phyloP scores from a whole-genome alignment of 2,113 vertebrate species.

The Trochalopteron elliotii region DNA sequence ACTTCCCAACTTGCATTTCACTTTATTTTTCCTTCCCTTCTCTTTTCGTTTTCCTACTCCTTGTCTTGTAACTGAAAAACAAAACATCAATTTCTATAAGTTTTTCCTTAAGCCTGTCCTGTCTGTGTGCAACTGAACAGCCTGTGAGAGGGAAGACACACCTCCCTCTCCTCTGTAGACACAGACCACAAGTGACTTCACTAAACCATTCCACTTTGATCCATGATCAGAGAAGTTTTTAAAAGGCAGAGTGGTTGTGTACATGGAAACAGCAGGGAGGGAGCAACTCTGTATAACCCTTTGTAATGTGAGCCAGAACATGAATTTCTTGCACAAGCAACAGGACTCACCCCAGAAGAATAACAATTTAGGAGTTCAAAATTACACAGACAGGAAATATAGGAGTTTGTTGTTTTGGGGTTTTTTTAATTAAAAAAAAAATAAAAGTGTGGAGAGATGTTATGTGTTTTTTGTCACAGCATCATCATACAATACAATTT shows the following conservation, averaged over 20 bases:
- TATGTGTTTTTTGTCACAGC: background rate
- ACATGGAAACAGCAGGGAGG: background rate
- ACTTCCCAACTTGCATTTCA: background rate
- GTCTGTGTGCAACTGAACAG: accelerated
- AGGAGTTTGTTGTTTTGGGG: background rate
- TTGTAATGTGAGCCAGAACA: background rate
- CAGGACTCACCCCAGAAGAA: background rate
- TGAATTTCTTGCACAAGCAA: background rate
- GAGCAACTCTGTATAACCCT: background rate
- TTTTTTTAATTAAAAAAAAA: background rate
- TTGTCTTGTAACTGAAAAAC: background rate
- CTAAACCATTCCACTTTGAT: background rate
- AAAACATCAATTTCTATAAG: background rate
- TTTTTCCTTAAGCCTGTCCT: background rate
- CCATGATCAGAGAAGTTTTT: background rate
- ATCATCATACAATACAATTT: background rate
- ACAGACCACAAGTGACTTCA: background rate
- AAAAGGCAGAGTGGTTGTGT: background rate
- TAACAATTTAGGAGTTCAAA: background rate
- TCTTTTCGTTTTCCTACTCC: background rate
- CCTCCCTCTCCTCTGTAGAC: background rate
- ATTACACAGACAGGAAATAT: background rate
- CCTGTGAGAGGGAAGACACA: background rate
- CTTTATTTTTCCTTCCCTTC: background rate
- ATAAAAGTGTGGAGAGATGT: accelerated